Evolutionary conservation across 2,888 invertebrate species (phyloP), one percentile per base, ranked within the genome.

Genomic region (Desoria tigrina): DNA sequence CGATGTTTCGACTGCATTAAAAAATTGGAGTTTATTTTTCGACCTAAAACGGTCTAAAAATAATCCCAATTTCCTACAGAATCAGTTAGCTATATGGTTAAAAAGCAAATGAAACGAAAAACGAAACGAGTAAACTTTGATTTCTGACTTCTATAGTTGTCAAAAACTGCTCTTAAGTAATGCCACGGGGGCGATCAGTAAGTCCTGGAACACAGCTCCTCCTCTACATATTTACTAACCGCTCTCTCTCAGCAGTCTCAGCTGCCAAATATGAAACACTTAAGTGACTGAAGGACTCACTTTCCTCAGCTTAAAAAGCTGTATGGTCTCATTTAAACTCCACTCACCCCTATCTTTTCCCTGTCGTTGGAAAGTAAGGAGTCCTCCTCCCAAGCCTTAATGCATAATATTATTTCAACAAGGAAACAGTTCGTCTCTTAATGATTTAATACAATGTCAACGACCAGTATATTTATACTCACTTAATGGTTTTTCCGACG

Each of bases 241-340:
- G n/a, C n/a, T n/a, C n/a, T n/a, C n/a, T n/a, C n/a, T n/a, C n/a
- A n/a, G n/a, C n/a, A n/a, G 14, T 49, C 57, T 7, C n/a, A 57
- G 54, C 42, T 55, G 55, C 55, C 65, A 71, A 65, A 62, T 70
- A 65, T 66, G 58, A 63, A 70, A 70, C 66, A 66, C 64, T 70
- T 70, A 64, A 64, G 63, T 61, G 63, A 63, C 51, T 64, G 57
- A 55, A 55, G 55, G 55, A 57, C 55, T 62, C 57, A 51, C 49
- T 56, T 53, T 49, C 49, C 24, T 28, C 18, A 21, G 7, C 14
- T 49, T 39, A 16, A 16, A 39, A 39, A 39, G 9, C 39, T 16
- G 39, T 49, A 11, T 11, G 14, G 7, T 49, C 21, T 49, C 49
- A 49, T 49, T 49, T 49, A 49, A 49, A 23, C 24, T 26, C 26